These are phyloP conservation scores for Pteronura brasiliensis DNA, from an alignment of 2,113 vertebrate species.

Conservation along the genomic window DNA sequence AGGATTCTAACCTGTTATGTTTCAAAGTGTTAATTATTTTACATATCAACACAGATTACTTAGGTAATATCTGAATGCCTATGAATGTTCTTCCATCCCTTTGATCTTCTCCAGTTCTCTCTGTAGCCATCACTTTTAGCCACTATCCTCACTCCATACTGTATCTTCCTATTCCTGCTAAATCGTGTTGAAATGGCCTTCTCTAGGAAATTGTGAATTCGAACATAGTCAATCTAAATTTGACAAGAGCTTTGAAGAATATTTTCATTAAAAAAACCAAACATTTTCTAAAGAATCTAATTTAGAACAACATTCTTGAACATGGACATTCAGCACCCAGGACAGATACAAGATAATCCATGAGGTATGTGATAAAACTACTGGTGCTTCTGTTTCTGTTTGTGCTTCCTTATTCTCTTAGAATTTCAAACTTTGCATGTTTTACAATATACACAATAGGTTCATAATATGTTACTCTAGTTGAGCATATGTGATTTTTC, in stretches of 20 bases:
- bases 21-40: conserved; percentile 12
- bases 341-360: background rate
- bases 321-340: background rate
- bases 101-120: background rate
- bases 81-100: background rate
- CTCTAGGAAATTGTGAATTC: background rate
- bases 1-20: background rate
- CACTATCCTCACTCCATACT: background rate
- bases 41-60: background rate
- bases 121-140: background rate
- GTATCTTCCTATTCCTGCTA: background rate
- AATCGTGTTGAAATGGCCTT: background rate
- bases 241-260: background rate
- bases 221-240: background rate
- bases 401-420: background rate
- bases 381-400: background rate
- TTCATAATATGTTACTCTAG: background rate
- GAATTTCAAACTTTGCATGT: background rate
- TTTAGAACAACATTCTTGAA: background rate
- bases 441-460: background rate
- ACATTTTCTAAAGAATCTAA: background rate
- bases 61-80: background rate
- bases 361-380: background rate
- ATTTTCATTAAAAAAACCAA: background rate
- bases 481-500: background rate